Evolutionary conservation across 2,888 invertebrate species (phyloP).

Genomic region (Cataglyphis altisquamis): DNA sequence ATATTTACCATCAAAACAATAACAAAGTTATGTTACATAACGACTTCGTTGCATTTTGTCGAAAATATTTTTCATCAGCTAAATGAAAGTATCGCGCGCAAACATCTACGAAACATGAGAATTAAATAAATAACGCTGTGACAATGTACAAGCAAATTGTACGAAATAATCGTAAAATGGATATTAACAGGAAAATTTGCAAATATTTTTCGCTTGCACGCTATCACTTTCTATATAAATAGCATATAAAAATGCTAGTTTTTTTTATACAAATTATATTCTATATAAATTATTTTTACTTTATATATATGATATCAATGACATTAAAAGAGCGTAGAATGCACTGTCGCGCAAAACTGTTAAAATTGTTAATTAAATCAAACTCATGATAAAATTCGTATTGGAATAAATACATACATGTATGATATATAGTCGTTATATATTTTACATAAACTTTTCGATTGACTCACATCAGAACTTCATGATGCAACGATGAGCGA

Average conservation of each 20-base stretch:
- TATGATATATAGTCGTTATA: background rate
- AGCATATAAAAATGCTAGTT: background rate
- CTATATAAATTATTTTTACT: background rate
- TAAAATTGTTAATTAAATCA: background rate
- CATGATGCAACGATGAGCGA: background rate
- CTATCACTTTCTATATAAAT: background rate
- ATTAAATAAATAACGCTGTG: constrained; percentile 30
- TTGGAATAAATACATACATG: background rate
- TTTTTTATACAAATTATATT: no score
- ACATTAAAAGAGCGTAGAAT: background rate
- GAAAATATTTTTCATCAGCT: constrained; percentile 10
- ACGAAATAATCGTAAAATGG: constrained; percentile 1
- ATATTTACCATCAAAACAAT: background rate
- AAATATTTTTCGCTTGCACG: constrained; percentile 4
- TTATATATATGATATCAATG: background rate
- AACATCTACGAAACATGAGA: constrained; percentile 1
- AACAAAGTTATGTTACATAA: constrained; percentile 21
- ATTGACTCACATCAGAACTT: background rate
- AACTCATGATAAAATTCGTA: background rate
- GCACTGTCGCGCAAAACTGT: background rate
- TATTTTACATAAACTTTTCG: background rate
- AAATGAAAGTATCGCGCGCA: background rate
- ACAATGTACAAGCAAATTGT: constrained; percentile 1
- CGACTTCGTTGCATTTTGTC: background rate
- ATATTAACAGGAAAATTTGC: constrained; percentile 15